Base-by-base conservation (phyloP, 1,140 invertebrate genomes). In the Nasonia giraulti region DNA sequence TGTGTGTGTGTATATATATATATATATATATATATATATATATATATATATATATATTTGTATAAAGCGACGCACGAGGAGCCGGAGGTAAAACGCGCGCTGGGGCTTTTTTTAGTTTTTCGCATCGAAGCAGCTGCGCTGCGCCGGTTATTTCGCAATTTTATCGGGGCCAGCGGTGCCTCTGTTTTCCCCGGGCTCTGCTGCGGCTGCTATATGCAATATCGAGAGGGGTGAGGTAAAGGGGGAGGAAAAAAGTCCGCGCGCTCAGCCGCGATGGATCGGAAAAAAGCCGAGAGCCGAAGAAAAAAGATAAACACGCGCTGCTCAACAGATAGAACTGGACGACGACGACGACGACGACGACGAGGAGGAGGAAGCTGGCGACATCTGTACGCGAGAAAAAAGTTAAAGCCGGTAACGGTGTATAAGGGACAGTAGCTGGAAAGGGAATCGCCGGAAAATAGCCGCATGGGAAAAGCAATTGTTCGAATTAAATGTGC, bases 401-500 rank as follows among this genome's bases (percentile, higher is more conserved):
- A 37, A 47, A 37, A 76, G 31, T 11, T 17, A n/a, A 47, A 23
- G 17, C 1, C 27, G 84, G 73, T 83, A 27, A 2, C 27, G 33
- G 33, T 37, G 33, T 37, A 37, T 37, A 37, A 44, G 40, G 40
- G 85, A 78, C 84, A 17, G 74, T 75, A 74, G 71, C 27, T 27
- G 27, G 81, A 55, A 33, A 44, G 79, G 75, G 80, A 66, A 73
- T 50, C 33, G 68, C 14, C 47, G 77, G 87, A 87, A 89, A 88
- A 89, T 85, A 75, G 83, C 77, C 76, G 75, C 83, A 89, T 88
- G 81, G 89, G 87, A 86, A 88, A 89, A 89, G 88, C 87, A 88
- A 89, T 89, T 89, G 87, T 83, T 82, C 85, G 87, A 85, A 89
- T 89, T 88, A 88, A 89, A 88, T 80, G 87, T 78, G 79, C 33